A percentile compares a stretch with the other conserved stretches of the same genome.
phyloP scores from a whole-genome alignment of 2,888 invertebrate genomes.

The Yponomeuta evonymella region DNA sequence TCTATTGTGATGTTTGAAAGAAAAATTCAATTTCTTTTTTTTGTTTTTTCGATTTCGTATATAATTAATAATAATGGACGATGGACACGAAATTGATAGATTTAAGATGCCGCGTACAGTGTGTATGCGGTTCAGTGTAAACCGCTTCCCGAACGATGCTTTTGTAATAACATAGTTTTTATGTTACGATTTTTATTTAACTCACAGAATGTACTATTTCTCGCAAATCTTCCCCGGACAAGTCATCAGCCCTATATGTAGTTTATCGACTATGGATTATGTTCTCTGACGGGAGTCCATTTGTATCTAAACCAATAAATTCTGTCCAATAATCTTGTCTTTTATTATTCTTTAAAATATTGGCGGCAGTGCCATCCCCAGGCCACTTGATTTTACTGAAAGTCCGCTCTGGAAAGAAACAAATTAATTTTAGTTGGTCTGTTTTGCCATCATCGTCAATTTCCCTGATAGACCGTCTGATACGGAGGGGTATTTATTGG shows the following conservation, averaged over 20 bases:
- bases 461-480: no score
- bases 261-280: slow-evolving; percentile 38
- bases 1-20: slow-evolving; percentile 57
- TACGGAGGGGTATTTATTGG: no score
- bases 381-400: neutral
- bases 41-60: slow-evolving; percentile 41
- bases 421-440: neutral
- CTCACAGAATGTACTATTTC: slow-evolving; percentile 35
- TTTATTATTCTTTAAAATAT: slow-evolving; percentile 36
- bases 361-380: neutral
- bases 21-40: slow-evolving; percentile 31
- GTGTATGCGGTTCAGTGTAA: slow-evolving; percentile 41
- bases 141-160: slow-evolving; percentile 56
- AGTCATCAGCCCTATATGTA: slow-evolving; percentile 21
- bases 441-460: no score
- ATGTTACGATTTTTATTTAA: slow-evolving; percentile 66
- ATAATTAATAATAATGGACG: slow-evolving; percentile 33
- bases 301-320: slow-evolving; percentile 70
- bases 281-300: slow-evolving; percentile 51
- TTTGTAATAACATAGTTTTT: slow-evolving; percentile 68
- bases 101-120: slow-evolving; percentile 46
- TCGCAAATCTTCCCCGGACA: slow-evolving; percentile 30
- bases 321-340: slow-evolving; percentile 57
- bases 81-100: slow-evolving; percentile 49
- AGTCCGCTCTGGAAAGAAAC: neutral